Evolutionary conservation across 1,140 invertebrate genomes (phyloP), one percentile per base, ranked within the genome.

Genomic region (Euwallacea fornicatus): DNA sequence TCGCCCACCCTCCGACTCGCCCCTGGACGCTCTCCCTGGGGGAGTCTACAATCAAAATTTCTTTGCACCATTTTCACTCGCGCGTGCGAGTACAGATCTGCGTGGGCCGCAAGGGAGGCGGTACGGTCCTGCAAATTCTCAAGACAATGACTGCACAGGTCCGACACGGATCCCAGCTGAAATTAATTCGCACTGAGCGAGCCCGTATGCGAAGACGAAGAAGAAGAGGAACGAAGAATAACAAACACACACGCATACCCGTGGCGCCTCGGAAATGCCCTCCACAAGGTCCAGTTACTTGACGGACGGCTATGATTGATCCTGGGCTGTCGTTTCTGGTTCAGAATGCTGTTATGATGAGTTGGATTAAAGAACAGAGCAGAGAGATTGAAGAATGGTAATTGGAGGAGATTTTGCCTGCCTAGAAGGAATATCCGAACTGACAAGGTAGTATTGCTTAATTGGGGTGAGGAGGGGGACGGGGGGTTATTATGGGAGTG

Each of bases 271-370:
- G 41, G 44, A 53, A 70, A 63, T 64, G 59, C 41, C 33, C n/a
- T 61, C 46, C 50, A 56, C 56, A 13, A 63, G 59, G 16, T 56
- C 16, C 54, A 21, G 11, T 21, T 21, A 59, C 33, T 41, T 11
- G 44, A 33, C 21, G 21, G 21, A 33, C 56, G 8, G 42, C 13
- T 61, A 15, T 70, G 69, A 70, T 70, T 65, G 69, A 70, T 70
- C 62, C 69, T 41, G 41, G 21, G 63, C 62, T 63, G 21, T 33
- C 21, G 21, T 33, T 33, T 33, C 21, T 33, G 53, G 69, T 70
- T 70, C 64, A 63, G 69, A 64, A 70, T 70, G 69, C 69, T 46
- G 58, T 58, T 43, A 16, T 62, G 64, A 70, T 70, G 64, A 70
- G 54, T 70, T 46, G 69, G 42, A 62, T 70, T 64, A 62, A 70